These are phyloP conservation scores for Adelognathus sp. DNA, from an alignment of 2,888 invertebrate species.

Conservation along the genomic window DNA sequence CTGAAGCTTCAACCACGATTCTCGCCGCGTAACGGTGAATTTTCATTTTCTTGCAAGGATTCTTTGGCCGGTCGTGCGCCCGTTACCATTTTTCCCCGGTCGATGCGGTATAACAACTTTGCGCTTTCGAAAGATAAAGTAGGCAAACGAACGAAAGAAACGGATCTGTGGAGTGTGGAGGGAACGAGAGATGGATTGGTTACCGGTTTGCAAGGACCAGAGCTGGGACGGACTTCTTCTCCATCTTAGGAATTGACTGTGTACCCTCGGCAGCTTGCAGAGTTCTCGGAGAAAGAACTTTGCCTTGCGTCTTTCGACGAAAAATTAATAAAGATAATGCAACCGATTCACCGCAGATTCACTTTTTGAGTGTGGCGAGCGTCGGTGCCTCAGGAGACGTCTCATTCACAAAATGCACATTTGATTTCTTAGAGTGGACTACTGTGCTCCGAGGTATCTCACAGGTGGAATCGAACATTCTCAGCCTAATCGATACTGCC, in stretches of 20 bases:
- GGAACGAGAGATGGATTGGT: background rate
- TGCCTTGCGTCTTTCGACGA: background rate
- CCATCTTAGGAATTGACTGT: conserved; percentile 2
- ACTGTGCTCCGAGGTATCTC: no score
- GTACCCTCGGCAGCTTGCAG: background rate
- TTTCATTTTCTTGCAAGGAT: conserved; percentile 32
- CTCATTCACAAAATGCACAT: background rate
- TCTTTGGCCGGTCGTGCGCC: conserved; percentile 30
- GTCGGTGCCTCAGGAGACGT: conserved; percentile 8
- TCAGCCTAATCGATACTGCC: no score
- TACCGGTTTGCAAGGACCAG: background rate
- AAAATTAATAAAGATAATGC: conserved; percentile 53
- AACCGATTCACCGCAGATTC: background rate
- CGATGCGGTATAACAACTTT: conserved; percentile 20
- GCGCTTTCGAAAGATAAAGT: background rate
- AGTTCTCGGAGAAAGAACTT: conserved; percentile 9
- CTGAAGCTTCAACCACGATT: conserved; percentile 15
- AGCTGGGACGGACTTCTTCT: background rate
- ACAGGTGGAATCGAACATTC: no score
- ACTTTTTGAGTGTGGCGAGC: background rate
- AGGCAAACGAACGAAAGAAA: conserved; percentile 23
- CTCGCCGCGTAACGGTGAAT: conserved; percentile 28
- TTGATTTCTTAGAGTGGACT: conserved; percentile 17
- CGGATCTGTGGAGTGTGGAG: background rate
- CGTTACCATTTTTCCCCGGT: conserved; percentile 30